Percentiles rank a stretch among this genome's conserved stretches.
Conservation (phyloP, 2,888 invertebrate species). For the Pristionchus maxplancki region DNA sequence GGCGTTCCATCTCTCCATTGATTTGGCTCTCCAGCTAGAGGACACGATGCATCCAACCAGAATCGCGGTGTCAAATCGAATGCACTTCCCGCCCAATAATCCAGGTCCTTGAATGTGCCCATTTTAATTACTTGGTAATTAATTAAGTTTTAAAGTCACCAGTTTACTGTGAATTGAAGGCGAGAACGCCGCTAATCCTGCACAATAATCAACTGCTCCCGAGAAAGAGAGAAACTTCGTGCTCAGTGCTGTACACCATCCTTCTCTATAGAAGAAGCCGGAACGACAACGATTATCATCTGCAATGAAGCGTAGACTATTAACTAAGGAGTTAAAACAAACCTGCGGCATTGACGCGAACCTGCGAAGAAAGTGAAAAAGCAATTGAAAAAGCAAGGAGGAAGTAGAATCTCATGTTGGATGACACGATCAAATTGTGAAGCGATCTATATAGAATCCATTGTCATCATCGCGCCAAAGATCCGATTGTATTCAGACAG, state of each 20-base stretch:
- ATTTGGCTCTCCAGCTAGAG: neutral
- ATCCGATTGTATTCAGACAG: no score
- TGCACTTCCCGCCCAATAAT: neutral
- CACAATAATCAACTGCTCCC: neutral
- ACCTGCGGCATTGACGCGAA: neutral
- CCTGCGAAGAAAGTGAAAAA: neutral
- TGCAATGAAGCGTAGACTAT: no score
- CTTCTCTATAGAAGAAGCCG: neutral
- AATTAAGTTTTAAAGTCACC: neutral
- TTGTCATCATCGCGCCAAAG: neutral
- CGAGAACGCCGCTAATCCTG: neutral
- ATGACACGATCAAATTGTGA: neutral
- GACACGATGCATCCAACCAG: slow-evolving; percentile 17
- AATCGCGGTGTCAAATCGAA: neutral
- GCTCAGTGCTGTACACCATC: neutral
- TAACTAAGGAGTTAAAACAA: no score
- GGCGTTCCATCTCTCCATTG: neutral
- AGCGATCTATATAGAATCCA: neutral
- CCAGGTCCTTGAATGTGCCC: neutral
- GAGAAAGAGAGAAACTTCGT: neutral
- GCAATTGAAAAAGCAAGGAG: neutral
- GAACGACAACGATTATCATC: neutral
- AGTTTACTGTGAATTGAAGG: neutral
- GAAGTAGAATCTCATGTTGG: neutral
- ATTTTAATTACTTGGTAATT: neutral